These are phyloP conservation scores for Carcinoscorpius rotundicauda DNA, from an alignment of 1,140 invertebrate genomes.

Conservation along the genomic window DNA sequence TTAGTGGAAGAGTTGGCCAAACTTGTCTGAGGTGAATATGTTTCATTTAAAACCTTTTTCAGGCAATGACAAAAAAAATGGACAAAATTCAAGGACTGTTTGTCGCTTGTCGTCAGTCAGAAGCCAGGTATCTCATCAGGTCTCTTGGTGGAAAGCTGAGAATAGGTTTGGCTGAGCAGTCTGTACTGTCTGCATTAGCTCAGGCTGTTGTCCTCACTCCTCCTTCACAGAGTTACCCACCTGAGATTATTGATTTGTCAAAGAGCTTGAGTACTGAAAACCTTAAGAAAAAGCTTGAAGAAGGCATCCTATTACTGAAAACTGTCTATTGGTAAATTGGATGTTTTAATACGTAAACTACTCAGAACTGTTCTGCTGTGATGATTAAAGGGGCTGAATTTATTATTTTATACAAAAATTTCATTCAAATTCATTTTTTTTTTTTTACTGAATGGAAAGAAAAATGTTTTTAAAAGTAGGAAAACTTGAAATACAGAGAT, in stretches of 20 bases:
- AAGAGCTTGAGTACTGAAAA: constrained; percentile 48
- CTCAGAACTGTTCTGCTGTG: constrained; percentile 4
- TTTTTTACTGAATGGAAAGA: too few relatives aligned
- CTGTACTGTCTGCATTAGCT: constrained; percentile 74
- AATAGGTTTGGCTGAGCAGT: constrained; percentile 94
- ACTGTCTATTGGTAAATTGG: constrained; percentile 73
- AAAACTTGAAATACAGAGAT: too few relatives aligned
- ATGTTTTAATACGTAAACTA: background rate
- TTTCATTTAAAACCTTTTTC: constrained; percentile 17
- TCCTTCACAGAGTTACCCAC: constrained; percentile 51
- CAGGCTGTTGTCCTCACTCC: constrained; percentile 63
- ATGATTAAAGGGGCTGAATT: background rate
- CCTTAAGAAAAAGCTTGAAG: constrained; percentile 69
- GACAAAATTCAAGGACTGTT: constrained; percentile 84
- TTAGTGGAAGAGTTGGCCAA: too few relatives aligned
- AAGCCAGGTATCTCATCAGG: constrained; percentile 85
- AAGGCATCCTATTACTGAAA: constrained; percentile 67
- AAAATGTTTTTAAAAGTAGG: too few relatives aligned
- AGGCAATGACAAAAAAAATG: constrained; percentile 76
- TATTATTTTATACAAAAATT: too few relatives aligned
- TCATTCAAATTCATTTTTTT: too few relatives aligned
- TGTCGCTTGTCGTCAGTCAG: constrained; percentile 78
- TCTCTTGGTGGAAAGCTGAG: constrained; percentile 87
- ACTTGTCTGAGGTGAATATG: too few relatives aligned
- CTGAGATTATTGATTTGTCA: constrained; percentile 46